Percentiles rank a stretch among this genome's conserved stretches.
Conservation (phyloP, 1,140 invertebrate genomes). For the Brachionus paranguensis region DNA sequence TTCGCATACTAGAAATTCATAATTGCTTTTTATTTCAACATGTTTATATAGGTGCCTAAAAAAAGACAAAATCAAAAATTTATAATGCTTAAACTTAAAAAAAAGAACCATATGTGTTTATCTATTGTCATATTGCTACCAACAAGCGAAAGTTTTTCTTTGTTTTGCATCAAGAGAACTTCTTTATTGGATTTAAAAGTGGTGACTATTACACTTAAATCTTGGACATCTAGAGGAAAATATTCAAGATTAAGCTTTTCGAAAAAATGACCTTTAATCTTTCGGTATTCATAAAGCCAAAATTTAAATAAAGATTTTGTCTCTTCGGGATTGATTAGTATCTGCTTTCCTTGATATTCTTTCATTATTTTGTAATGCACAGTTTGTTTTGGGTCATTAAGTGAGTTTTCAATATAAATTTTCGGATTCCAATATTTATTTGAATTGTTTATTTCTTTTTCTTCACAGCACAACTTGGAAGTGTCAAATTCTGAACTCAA, state of each 20-base stretch:
- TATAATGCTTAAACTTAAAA: neutral
- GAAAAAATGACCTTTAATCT: slow-evolving; percentile 20
- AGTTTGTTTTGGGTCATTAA: slow-evolving; percentile 38
- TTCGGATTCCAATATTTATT: slow-evolving; percentile 34
- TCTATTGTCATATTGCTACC: slow-evolving; percentile 39
- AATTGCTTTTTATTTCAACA: slow-evolving; percentile 43
- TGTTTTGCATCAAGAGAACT: slow-evolving; percentile 33
- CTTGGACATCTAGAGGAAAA: slow-evolving; percentile 25
- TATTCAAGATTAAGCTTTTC: neutral
- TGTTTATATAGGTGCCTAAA: slow-evolving; percentile 44
- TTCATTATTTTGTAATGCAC: slow-evolving; percentile 8
- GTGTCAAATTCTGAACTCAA: neutral
- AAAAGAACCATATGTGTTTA: slow-evolving; percentile 14
- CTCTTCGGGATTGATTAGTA: neutral
- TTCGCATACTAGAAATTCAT: slow-evolving; percentile 38
- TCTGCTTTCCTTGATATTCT: neutral
- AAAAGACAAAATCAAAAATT: neutral
- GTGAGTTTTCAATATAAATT: slow-evolving; percentile 41
- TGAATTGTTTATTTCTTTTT: slow-evolving; percentile 7
- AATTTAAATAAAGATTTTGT: neutral
- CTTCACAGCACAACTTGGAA: neutral
- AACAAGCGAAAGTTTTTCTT: slow-evolving; percentile 8
- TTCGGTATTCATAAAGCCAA: neutral
- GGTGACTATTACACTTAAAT: slow-evolving; percentile 40
- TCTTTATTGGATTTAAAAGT: slow-evolving; percentile 39